Percentiles rank a stretch among this genome's conserved stretches.
These are phyloP conservation scores for Candoia aspera DNA, from an alignment of 2,113 vertebrate genomes.

Conservation along the genomic window DNA sequence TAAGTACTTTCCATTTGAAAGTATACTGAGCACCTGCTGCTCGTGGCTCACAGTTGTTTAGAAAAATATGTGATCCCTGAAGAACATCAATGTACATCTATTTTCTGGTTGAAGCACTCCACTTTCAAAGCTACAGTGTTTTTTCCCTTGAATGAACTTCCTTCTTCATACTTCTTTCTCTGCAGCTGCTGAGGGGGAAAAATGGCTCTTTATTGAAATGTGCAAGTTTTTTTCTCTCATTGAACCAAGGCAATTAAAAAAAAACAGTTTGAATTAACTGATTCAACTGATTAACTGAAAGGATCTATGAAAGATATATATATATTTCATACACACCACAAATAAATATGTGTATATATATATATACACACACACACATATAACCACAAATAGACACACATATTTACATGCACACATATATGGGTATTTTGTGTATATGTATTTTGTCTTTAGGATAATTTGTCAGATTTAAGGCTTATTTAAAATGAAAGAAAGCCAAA, in stretches of 20 bases:
- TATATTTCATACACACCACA: not conserved
- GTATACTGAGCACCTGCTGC: slow-evolving; percentile 51
- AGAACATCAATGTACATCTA: slow-evolving; percentile 53
- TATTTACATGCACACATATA: not conserved
- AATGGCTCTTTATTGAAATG: slow-evolving; percentile 54
- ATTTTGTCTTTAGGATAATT: slow-evolving; percentile 81
- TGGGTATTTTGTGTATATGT: slow-evolving; percentile 56
- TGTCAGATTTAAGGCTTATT: slow-evolving; percentile 87
- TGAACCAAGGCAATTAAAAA: slow-evolving; percentile 55
- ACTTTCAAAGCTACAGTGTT: slow-evolving; percentile 52
- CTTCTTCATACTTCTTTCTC: slow-evolving; percentile 56
- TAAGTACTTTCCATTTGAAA: slow-evolving; percentile 41
- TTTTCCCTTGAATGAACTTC: slow-evolving; percentile 60
- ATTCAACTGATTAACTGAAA: slow-evolving; percentile 68
- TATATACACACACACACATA: not conserved
- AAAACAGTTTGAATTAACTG: slow-evolving; percentile 71
- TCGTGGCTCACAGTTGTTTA: slow-evolving; percentile 56
- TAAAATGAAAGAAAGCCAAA: slow-evolving; percentile 88
- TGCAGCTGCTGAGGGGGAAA: slow-evolving; percentile 32
- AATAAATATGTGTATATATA: not conserved
- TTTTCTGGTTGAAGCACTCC: slow-evolving; percentile 62
- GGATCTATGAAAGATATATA: slow-evolving; percentile 28
- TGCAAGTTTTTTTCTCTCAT: slow-evolving; percentile 37
- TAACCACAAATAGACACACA: slow-evolving; percentile 4
- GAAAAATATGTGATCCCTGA: slow-evolving; percentile 55